Base-by-base conservation (phyloP, 2,797 vertebrate species). In the Myiotriccus ornatus region DNA sequence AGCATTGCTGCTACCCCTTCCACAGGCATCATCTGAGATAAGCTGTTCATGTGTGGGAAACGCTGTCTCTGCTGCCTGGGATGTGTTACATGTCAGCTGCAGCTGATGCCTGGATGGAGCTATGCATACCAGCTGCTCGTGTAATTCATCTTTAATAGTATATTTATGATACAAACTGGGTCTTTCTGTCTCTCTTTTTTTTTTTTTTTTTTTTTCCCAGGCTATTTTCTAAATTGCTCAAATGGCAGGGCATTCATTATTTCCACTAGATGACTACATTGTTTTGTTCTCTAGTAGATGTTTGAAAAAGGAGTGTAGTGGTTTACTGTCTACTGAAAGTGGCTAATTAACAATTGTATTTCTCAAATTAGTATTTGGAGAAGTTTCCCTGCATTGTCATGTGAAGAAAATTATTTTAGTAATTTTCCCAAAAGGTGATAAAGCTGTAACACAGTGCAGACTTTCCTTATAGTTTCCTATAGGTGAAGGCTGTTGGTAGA, bases 311-410 rank as follows among this genome's bases (percentile, higher is more conserved):
- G 37, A 83, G 24, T 27, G 32, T 41, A 37, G 78, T 87, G 64
- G 89, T 80, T 90, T 63, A 39, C 49, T 77, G 35, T 83, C 75
- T 77, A 23, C 71, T 47, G 68, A 77, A 90, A 91, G 64, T 57
- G 73, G 53, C 34, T 83, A 71, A 91, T 84, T 92, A 87, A 73
- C 47, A 89, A 65, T 2, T 85, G 28, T 46, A 47, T 73, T 96
- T 90, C 68, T 92, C 90, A 84, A 62, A 87, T 84, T 78, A 90
- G 63, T 62, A 30, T 84, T 79, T 93, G 89, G 65, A 91, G 63
- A 25, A 65, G 50, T 68, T 88, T 91, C 25, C 62, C 28, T 79
- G 64, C 28, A 47, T 59, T 69, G 28, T 35, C 28, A 34, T n/a
- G 57, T 59, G 50, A 79, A 81, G 50, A 71, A 84, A 75, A 79